A percentile compares a stretch with the other conserved stretches of the same genome.
phyloP scores from a whole-genome alignment of 2,797 vertebrate genomes.

The Oreochromis mossambicus region DNA sequence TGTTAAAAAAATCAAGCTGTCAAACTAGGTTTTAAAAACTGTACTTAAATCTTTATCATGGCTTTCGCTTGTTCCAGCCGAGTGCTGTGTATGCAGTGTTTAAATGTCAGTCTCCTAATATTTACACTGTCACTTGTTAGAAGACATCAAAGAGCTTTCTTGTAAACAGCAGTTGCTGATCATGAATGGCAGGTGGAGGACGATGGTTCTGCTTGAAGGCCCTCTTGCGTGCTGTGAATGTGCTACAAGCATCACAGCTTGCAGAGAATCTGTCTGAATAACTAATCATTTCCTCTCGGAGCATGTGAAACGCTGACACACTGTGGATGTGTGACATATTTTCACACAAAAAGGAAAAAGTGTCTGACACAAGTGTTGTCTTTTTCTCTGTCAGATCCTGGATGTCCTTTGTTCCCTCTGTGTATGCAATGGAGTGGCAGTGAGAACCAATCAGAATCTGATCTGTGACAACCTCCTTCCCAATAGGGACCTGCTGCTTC shows the following conservation, averaged over 20 bases:
- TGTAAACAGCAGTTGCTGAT: conserved; percentile 53
- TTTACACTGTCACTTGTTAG: conserved; percentile 26
- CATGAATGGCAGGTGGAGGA: conserved; percentile 13
- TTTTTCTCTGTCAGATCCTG: conserved; percentile 79
- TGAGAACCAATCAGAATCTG: conserved; percentile 96
- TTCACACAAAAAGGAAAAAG: background rate
- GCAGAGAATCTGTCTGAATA: background rate
- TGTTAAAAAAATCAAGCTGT: background rate
- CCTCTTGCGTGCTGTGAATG: background rate
- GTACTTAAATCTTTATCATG: background rate
- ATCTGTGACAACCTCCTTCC: conserved; percentile 97
- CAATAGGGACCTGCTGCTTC: conserved; percentile 91
- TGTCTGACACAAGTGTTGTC: background rate
- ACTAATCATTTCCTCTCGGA: background rate
- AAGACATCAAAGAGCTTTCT: conserved; percentile 27
- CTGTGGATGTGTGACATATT: background rate
- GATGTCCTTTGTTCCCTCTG: conserved; percentile 96
- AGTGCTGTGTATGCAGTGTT: conserved; percentile 25
- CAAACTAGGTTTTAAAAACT: background rate
- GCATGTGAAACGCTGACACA: background rate
- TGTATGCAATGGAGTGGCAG: conserved; percentile 95
- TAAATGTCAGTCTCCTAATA: conserved; percentile 8
- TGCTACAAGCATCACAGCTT: background rate
- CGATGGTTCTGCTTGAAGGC: background rate
- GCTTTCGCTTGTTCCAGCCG: conserved; percentile 2